phyloP scores from a whole-genome alignment of 2,888 invertebrate genomes.

The Petrolisthes manimaculis region DNA sequence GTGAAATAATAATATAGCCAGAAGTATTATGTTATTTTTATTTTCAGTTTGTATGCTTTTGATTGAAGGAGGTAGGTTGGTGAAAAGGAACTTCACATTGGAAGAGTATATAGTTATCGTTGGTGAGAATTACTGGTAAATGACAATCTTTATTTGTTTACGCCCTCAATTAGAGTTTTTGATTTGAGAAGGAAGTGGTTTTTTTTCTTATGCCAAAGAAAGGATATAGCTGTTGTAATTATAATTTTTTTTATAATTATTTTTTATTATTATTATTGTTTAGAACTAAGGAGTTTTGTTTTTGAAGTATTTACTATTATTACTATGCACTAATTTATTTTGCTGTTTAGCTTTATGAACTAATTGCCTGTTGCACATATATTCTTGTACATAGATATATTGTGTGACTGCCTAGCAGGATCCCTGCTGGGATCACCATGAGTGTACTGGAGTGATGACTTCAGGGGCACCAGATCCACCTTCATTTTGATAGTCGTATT shows the following conservation, averaged over 20 bases:
- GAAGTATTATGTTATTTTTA: slow-evolving; percentile 50
- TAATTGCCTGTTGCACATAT: slow-evolving; percentile 12
- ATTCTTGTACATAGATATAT: slow-evolving; percentile 36
- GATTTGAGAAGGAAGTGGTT: slow-evolving; percentile 10
- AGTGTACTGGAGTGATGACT: slow-evolving; percentile 12
- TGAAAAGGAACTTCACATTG: background rate
- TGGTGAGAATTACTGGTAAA: slow-evolving; percentile 30
- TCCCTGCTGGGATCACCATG: slow-evolving; percentile 4
- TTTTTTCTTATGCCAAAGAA: slow-evolving; percentile 49
- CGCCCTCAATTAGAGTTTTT: background rate
- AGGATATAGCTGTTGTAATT: background rate
- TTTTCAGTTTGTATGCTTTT: slow-evolving; percentile 18
- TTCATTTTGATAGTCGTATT: slow-evolving; percentile 34
- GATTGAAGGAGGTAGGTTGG: background rate
- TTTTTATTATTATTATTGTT: slow-evolving; percentile 7
- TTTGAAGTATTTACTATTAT: slow-evolving; percentile 22
- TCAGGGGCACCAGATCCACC: background rate
- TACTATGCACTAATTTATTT: slow-evolving; percentile 40
- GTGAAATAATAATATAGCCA: slow-evolving; percentile 8
- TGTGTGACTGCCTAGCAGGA: slow-evolving; percentile 17
- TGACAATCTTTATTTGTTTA: slow-evolving; percentile 32
- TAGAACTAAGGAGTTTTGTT: slow-evolving; percentile 5
- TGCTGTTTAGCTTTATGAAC: slow-evolving; percentile 26
- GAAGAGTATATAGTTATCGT: background rate
- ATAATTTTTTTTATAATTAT: slow-evolving; percentile 7